phyloP scores from a whole-genome alignment of 2,797 vertebrate genomes.

The Carcharodon carcharias region DNA sequence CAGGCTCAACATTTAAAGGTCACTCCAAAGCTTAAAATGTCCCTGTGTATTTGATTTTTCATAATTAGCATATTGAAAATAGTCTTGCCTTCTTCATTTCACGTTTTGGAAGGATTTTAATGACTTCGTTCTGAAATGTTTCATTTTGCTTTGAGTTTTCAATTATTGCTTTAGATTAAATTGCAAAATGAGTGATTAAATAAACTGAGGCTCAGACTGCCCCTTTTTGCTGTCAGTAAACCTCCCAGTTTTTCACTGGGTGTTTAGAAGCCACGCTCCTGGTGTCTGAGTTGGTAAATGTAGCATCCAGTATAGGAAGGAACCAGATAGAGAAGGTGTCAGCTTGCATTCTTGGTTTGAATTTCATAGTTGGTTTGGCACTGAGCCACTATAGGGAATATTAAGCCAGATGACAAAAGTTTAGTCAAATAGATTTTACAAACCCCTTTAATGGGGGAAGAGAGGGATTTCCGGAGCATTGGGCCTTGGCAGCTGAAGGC shows the following conservation, averaged over 20 bases:
- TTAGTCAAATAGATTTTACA: no score
- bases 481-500: no score
- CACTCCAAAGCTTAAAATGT: background rate
- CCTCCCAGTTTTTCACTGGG: no score
- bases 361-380: no score
- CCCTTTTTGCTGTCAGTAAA: background rate
- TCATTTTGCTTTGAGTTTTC: background rate
- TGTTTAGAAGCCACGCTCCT: background rate
- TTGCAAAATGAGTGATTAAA: background rate
- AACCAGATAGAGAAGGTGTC: background rate
- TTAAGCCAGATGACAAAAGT: no score
- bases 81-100: background rate
- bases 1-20: background rate
- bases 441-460: no score
- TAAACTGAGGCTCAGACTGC: background rate
- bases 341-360: background rate
- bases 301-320: background rate
- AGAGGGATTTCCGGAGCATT: no score
- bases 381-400: no score
- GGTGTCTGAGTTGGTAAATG: background rate
- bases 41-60: background rate
- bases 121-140: background rate
- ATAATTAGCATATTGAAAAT: background rate
- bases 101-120: background rate
- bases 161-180: background rate